Evolutionary conservation across 2,113 vertebrate species (phyloP), one percentile per base, ranked within the genome.

Genomic region (Erinaceus europaeus): DNA sequence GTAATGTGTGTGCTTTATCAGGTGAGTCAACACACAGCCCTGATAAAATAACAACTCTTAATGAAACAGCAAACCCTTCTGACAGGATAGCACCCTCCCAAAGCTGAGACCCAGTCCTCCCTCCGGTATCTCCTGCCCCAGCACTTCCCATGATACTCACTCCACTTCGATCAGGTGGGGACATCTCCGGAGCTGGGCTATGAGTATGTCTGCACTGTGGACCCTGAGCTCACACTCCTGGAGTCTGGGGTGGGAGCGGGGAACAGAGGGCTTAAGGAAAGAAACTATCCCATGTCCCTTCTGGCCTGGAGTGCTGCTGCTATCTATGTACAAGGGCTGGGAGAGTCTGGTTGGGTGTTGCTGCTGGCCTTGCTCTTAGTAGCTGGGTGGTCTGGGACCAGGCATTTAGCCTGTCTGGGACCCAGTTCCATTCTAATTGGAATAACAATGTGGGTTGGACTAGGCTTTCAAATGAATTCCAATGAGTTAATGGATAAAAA

Each of bases 141-240:
- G 34, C 13, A 34, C 5, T 18, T 46, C 67, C 48, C n/a, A 0
- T 3, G 40, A 23, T 50, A 97, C 97, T 96, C 90, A 98, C 97
- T 97, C 95, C 17, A 98, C 84, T 95, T 97, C 92, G 0, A 96
- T 96, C 84, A 98, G 90, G 18, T 1, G 27, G 13, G 94, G 64
- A 6, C 95, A 90, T 74, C 91, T 92, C 89, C 1, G 94, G 64
- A 98, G 95, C 73, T 97, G 87, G 57, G 57, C 80, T 55, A 91
- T 53, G 0, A 98, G 79, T 21, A 5, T 29, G 75, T 85, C 1
- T 1, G 38, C 78, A 0, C 96, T 53, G 0, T 73, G 57, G 27
- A 87, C 53, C 4, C 59, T 59, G 44, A 98, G 93, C 20, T 90
- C 62, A 90, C 89, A 38, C 21, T 90, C 61, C 90, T 94, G 96